phyloP scores from a whole-genome alignment of 1,140 invertebrate species.

The Orius insidiosus region DNA sequence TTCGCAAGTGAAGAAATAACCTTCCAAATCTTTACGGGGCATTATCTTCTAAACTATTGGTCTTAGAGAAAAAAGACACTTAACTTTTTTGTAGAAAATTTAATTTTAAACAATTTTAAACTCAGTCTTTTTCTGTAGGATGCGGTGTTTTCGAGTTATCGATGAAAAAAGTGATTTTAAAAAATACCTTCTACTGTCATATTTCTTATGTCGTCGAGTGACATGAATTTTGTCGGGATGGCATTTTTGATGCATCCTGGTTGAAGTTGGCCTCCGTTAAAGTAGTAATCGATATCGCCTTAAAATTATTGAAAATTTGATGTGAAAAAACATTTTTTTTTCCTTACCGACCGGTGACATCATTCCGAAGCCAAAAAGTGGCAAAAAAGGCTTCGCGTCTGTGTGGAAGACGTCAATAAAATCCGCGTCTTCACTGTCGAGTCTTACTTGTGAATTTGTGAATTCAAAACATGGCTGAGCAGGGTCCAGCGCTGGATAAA shows the following conservation, averaged over 20 bases:
- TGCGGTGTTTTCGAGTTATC: background rate
- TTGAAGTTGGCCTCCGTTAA: slow-evolving; percentile 24
- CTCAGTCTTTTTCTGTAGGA: background rate
- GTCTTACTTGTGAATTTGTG: slow-evolving; percentile 22
- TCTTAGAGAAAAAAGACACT: background rate
- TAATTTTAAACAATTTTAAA: too few species aligned
- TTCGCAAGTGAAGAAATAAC: too few species aligned
- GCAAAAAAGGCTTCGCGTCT: slow-evolving; percentile 26
- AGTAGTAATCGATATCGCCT: slow-evolving; percentile 21
- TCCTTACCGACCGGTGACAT: slow-evolving; percentile 23
- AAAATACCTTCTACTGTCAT: slow-evolving; percentile 20
- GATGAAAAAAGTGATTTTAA: background rate
- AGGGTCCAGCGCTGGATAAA: slow-evolving; percentile 28
- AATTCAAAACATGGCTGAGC: slow-evolving; percentile 31
- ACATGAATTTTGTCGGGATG: slow-evolving; percentile 15
- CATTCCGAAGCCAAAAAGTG: slow-evolving; percentile 27
- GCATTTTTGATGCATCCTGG: slow-evolving; percentile 21
- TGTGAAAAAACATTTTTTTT: background rate
- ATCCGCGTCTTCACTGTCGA: slow-evolving; percentile 26
- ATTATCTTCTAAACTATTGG: background rate
- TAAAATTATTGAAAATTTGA: too few species aligned
- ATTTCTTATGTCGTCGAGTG: slow-evolving; percentile 17
- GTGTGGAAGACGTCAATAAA: slow-evolving; percentile 33
- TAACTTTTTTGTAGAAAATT: too few species aligned
- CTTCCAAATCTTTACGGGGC: too few species aligned